These are phyloP conservation scores for Strix aluco DNA, from an alignment of 2,113 vertebrate genomes.

Conservation along the genomic window DNA sequence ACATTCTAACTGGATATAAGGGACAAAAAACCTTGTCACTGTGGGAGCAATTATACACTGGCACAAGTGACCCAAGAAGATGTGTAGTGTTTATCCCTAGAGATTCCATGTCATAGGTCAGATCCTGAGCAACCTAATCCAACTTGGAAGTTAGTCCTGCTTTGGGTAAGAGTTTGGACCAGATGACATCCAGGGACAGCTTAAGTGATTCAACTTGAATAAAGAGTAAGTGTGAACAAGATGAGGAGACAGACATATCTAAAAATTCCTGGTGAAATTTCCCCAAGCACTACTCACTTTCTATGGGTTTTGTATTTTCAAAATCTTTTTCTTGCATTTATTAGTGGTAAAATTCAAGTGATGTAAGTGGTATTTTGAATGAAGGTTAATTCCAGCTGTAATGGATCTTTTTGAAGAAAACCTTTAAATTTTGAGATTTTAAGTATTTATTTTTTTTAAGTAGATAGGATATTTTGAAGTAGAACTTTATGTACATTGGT, in stretches of 20 bases:
- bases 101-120: neutral
- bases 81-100: neutral
- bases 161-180: neutral
- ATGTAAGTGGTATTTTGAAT: neutral
- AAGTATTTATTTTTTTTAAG: neutral
- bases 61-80: neutral
- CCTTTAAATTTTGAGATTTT: neutral
- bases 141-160: neutral
- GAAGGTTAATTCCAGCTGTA: neutral
- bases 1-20: neutral
- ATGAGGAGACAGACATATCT: neutral
- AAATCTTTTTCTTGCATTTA: neutral
- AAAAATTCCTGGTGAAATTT: neutral
- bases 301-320: neutral
- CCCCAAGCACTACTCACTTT: neutral
- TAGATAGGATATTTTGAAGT: neutral
- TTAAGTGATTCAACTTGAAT: neutral
- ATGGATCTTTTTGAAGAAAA: neutral
- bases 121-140: neutral
- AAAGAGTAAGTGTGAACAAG: neutral
- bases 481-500: neutral
- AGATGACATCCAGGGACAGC: neutral
- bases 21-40: fast-evolving
- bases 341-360: neutral
- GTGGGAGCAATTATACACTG: neutral